Evolutionary conservation across 2,888 invertebrate species (phyloP).

Genomic region (Vesta saturnalis): DNA sequence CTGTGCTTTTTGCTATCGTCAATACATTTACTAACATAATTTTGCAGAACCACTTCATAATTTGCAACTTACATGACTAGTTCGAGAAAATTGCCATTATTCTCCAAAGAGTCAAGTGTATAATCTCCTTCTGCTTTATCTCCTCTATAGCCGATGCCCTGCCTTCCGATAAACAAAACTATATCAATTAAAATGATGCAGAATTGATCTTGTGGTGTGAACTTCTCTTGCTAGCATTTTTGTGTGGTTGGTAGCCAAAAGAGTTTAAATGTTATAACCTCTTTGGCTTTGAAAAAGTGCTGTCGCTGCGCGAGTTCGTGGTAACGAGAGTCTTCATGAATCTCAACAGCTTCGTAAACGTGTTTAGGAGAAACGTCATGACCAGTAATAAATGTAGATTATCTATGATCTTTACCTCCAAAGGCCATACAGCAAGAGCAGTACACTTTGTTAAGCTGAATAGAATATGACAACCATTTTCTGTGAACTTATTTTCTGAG

Average conservation of each 20-base stretch:
- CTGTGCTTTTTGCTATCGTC: not conserved
- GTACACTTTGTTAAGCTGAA: not conserved
- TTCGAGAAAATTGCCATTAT: not conserved
- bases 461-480: conserved; percentile 7
- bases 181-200: not conserved
- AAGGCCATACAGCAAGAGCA: conserved; percentile 7
- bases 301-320: not conserved
- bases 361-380: conserved; percentile 1
- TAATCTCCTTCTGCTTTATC: too few relatives aligned
- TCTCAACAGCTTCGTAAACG: not conserved
- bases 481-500: too few relatives aligned
- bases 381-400: conserved; percentile 14
- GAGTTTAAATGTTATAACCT: not conserved
- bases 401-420: conserved; percentile 9
- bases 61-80: not conserved
- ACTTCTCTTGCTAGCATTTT: conserved; percentile 11
- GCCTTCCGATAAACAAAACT: conserved; percentile 5
- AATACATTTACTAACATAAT: not conserved
- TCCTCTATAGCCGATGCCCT: not conserved
- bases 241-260: conserved; percentile 1
- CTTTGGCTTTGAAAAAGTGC: conserved; percentile 1
- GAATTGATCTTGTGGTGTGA: conserved; percentile 5
- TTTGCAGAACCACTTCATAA: not conserved
- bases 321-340: conserved; percentile 1
- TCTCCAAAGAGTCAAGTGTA: not conserved